Conservation (phyloP, 2,888 invertebrate species). For the Pseudeuparius sepicola region DNA sequence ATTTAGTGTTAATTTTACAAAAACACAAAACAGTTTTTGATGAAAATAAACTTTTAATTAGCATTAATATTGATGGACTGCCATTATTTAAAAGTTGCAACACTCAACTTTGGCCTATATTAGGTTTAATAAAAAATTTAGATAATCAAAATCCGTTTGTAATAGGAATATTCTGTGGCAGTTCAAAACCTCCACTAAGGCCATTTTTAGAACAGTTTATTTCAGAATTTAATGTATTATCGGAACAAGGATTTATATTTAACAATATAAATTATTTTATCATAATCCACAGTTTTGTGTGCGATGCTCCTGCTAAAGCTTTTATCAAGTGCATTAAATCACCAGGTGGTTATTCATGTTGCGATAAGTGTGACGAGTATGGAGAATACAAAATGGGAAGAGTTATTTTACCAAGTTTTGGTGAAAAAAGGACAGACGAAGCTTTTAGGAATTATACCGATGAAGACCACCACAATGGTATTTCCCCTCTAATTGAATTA, state of each 20-base stretch:
- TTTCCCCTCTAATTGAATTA: slow-evolving; percentile 11
- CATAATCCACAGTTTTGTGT: slow-evolving; percentile 13
- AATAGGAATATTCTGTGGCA: slow-evolving; percentile 16
- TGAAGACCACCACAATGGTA: slow-evolving; percentile 14
- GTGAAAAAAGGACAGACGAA: slow-evolving; percentile 11
- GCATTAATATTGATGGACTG: slow-evolving; percentile 18
- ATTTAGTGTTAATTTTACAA: slow-evolving; percentile 7
- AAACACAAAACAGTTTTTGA: slow-evolving; percentile 7
- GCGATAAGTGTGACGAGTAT: slow-evolving; percentile 12
- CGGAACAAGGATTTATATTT: slow-evolving; percentile 12
- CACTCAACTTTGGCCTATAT: slow-evolving; percentile 15
- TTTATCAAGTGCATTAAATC: slow-evolving; percentile 15
- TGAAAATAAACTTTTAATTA: slow-evolving; percentile 3
- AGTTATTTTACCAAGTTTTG: slow-evolving; percentile 8
- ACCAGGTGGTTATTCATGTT: slow-evolving; percentile 16
- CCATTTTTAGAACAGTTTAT: slow-evolving; percentile 14
- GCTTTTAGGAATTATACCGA: slow-evolving; percentile 8
- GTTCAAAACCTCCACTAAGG: slow-evolving; percentile 15
- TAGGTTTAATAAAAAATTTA: slow-evolving; percentile 14
- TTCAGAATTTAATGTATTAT: slow-evolving; percentile 10
- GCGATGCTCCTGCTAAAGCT: slow-evolving; percentile 17
- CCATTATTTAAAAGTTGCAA: slow-evolving; percentile 15
- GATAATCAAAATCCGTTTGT: slow-evolving; percentile 13
- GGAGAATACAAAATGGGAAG: slow-evolving; percentile 11
- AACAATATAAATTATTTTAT: slow-evolving; percentile 9